These are phyloP conservation scores for Campylomormyrus tamandua DNA, from an alignment of 2,113 vertebrate genomes.

Conservation along the genomic window DNA sequence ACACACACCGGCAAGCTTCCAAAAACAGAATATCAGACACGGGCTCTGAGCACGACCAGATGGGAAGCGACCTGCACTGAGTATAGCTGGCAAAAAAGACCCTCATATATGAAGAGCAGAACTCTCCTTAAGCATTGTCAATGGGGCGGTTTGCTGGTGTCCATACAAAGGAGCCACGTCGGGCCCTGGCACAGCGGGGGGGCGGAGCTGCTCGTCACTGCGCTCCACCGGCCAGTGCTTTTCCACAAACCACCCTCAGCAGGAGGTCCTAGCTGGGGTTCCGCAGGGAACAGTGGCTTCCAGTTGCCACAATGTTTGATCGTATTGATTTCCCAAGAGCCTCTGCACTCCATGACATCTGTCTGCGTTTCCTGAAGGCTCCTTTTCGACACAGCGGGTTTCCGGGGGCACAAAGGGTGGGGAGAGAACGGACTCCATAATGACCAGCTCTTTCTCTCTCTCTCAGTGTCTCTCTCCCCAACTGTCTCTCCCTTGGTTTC, in stretches of 20 bases:
- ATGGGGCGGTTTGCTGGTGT: neutral
- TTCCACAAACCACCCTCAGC: neutral
- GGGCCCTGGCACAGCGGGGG: neutral
- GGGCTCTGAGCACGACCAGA: neutral
- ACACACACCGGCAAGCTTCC: neutral
- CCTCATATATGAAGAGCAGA: neutral
- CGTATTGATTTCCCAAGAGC: conserved; percentile 39
- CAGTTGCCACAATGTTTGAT: conserved; percentile 25
- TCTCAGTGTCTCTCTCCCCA: neutral
- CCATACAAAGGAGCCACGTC: neutral
- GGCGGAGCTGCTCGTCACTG: neutral
- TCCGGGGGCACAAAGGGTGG: conserved; percentile 19
- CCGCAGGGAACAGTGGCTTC: conserved; percentile 19
- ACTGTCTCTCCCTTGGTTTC: neutral
- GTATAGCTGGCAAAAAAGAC: neutral
- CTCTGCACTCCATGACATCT: neutral
- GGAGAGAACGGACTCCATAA: conserved; percentile 12
- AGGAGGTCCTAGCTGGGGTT: conserved; percentile 2
- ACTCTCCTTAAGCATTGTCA: neutral
- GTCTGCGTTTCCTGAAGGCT: conserved; percentile 1
- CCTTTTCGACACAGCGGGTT: neutral
- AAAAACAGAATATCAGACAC: neutral
- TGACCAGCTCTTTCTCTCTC: neutral
- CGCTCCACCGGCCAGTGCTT: neutral
- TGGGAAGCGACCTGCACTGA: neutral